A percentile compares a stretch with the other conserved stretches of the same genome.
Conservation (phyloP, 2,888 invertebrate species). For the Trileptium ribeirensis region DNA sequence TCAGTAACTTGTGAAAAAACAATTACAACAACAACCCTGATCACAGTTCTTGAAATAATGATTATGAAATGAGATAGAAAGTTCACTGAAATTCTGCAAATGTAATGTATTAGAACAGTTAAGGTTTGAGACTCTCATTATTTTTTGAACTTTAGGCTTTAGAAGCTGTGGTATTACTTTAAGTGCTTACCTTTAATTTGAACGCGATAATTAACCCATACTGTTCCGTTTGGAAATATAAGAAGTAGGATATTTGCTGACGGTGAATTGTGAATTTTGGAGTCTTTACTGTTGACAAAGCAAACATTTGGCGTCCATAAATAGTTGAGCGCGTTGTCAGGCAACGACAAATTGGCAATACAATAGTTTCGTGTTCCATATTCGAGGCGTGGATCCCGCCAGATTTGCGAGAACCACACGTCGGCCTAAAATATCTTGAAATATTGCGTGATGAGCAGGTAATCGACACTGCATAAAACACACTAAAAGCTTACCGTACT, state of each 20-base stretch:
- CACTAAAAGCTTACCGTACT: too few species aligned
- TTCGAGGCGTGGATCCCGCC: conserved; percentile 47
- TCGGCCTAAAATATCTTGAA: conserved; percentile 38
- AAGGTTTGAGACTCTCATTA: too few species aligned
- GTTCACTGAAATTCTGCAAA: too few species aligned
- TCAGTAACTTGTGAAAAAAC: too few species aligned
- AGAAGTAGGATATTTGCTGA: conserved; percentile 46
- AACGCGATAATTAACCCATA: conserved; percentile 45
- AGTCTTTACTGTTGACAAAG: conserved; percentile 50
- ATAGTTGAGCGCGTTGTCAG: conserved; percentile 44
- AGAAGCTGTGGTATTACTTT: too few species aligned
- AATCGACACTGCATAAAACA: too few species aligned
- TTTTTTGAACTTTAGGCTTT: too few species aligned
- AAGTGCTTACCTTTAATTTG: conserved; percentile 11
- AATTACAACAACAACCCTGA: too few species aligned
- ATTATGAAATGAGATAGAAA: too few species aligned
- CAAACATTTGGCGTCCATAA: conserved; percentile 51
- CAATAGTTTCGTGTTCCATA: conserved; percentile 39
- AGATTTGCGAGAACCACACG: conserved; percentile 49
- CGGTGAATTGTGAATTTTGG: conserved; percentile 48
- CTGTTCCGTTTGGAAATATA: conserved; percentile 49
- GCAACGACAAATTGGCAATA: conserved; percentile 44
- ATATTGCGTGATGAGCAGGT: too few species aligned
- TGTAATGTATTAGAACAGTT: too few species aligned
- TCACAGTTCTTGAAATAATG: too few species aligned